Percentiles rank a stretch among this genome's conserved stretches.
Evolutionary conservation across 2,797 vertebrate species (phyloP).

Genomic region (Poliocrania exsul): DNA sequence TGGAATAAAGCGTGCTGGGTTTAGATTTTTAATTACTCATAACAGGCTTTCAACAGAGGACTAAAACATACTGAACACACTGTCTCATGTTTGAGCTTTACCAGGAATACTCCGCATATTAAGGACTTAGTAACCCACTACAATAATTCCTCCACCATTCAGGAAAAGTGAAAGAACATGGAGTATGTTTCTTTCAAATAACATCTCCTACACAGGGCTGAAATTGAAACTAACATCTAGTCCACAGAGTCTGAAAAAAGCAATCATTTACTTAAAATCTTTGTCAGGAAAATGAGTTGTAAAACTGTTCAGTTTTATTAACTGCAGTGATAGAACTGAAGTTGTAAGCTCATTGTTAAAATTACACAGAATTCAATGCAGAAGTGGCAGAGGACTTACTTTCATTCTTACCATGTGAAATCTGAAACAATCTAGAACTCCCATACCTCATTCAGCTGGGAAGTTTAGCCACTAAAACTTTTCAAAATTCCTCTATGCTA

Average conservation of each 20-base stretch:
- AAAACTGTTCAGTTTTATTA: neutral
- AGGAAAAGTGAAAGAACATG: neutral
- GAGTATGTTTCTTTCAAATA: neutral
- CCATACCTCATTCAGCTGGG: neutral
- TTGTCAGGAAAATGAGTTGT: neutral
- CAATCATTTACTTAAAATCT: neutral
- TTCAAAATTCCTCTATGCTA: rapidly evolving
- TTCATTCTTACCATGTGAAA: neutral
- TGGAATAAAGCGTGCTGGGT: neutral
- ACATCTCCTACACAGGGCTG: neutral
- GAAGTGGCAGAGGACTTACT: neutral
- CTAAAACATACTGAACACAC: neutral
- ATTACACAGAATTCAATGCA: neutral
- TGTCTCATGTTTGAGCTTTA: neutral
- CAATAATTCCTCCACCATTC: neutral
- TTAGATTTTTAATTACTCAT: neutral
- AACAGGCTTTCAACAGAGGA: neutral
- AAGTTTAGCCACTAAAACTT: neutral
- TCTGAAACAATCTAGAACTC: neutral
- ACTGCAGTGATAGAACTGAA: neutral
- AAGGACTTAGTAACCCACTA: neutral
- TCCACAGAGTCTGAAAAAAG: neutral
- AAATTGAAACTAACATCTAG: neutral
- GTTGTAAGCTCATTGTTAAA: neutral
- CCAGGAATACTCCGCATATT: neutral